These are phyloP conservation scores for Characodon lateralis DNA, from an alignment of 2,797 vertebrate genomes.

Conservation along the genomic window DNA sequence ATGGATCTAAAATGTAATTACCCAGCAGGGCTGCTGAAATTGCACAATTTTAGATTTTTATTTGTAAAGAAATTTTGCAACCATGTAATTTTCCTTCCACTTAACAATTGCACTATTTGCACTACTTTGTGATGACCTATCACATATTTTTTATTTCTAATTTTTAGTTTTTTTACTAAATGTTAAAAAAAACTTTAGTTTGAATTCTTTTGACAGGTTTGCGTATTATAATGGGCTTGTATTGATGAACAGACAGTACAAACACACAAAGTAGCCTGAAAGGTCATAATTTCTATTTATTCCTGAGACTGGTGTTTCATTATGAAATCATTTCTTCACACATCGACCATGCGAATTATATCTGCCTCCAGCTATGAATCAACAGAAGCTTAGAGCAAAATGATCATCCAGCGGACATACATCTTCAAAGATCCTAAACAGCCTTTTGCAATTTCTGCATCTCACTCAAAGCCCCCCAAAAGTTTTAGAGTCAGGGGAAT, in stretches of 20 bases:
- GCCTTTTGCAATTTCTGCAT: constrained; percentile 6
- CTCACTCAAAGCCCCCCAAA: constrained; percentile 6
- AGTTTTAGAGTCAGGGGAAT: not conserved
- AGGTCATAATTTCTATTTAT: constrained; percentile 19
- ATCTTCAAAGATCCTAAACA: constrained; percentile 6
- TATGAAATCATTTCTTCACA: constrained; percentile 22
- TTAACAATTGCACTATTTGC: not conserved
- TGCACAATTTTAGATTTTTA: not conserved
- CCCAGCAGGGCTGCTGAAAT: not conserved
- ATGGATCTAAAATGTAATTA: no score
- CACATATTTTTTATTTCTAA: not conserved
- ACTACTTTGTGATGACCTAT: not conserved
- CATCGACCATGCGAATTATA: constrained; percentile 24
- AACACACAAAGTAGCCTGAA: not conserved
- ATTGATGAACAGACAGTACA: not conserved
- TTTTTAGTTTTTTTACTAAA: not conserved
- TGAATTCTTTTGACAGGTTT: not conserved
- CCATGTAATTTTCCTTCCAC: not conserved
- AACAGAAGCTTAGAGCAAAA: constrained; percentile 11
- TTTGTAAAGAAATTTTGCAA: no score
- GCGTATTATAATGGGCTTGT: not conserved
- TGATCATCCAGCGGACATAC: not conserved
- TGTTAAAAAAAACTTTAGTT: not conserved
- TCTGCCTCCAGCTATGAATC: constrained; percentile 50
- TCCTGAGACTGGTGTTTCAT: not conserved